Conservation (phyloP, 2,888 invertebrate species). For the Acholoe squamosa region DNA sequence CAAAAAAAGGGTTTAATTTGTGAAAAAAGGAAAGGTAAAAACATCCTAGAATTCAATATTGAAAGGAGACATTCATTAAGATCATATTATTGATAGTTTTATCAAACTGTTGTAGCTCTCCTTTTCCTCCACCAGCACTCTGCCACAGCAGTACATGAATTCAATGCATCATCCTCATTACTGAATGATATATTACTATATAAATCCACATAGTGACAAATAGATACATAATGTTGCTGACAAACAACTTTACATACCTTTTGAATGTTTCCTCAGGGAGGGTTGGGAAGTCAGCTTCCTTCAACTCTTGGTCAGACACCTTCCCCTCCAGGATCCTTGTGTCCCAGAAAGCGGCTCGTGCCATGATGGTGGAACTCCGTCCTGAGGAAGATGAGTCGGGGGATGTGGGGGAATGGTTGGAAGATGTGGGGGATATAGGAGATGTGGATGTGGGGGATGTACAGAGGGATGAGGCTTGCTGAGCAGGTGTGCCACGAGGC, state of each 20-base stretch:
- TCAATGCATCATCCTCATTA: background rate
- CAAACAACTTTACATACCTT: constrained; percentile 35
- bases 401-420: background rate
- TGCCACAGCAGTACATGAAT: background rate
- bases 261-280: constrained; percentile 63
- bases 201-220: background rate
- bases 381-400: background rate
- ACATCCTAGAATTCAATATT: too few species aligned
- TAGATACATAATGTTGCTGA: background rate
- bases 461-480: background rate
- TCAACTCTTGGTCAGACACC: constrained; percentile 47
- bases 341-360: constrained; percentile 68
- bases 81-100: too few species aligned
- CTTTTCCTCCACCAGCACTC: background rate
- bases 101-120: too few species aligned
- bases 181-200: background rate
- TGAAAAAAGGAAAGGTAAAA: too few species aligned
- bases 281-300: constrained; percentile 36
- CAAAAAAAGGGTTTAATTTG: too few species aligned
- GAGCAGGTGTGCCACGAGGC: too few species aligned
- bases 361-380: constrained; percentile 64
- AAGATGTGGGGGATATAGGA: background rate
- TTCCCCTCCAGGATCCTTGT: constrained; percentile 59
- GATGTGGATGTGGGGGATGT: background rate
- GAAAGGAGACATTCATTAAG: too few species aligned